These are phyloP conservation scores for Caenorhabditis sulstoni DNA, from an alignment of 2,888 invertebrate genomes.

Conservation along the genomic window DNA sequence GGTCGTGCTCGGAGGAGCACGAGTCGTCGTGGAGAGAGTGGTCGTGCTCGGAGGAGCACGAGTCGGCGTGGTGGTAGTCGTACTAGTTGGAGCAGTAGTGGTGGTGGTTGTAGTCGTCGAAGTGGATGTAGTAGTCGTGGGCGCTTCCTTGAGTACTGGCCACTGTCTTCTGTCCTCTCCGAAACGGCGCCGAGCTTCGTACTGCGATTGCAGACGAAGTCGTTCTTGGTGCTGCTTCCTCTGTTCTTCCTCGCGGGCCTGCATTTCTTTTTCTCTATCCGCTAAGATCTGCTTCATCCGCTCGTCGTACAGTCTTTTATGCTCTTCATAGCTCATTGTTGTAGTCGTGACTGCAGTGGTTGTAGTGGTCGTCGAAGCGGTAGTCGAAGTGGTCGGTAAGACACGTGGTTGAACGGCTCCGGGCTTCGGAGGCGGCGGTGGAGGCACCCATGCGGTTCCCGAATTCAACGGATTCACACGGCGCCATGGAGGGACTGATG, in stretches of 20 bases:
- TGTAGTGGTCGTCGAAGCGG: not conserved
- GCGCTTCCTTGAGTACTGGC: not conserved
- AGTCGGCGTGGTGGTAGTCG: slow-evolving; percentile 12
- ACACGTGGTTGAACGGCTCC: slow-evolving; percentile 6
- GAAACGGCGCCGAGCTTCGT: slow-evolving; percentile 23
- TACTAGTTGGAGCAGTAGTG: slow-evolving; percentile 3
- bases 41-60: slow-evolving; percentile 17
- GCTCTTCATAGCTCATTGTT: slow-evolving; percentile 28
- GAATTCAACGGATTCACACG: slow-evolving; percentile 22
- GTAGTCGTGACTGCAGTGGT: slow-evolving; percentile 6
- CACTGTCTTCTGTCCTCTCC: slow-evolving; percentile 14
- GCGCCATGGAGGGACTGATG: slow-evolving; percentile 42
- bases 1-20: slow-evolving; percentile 2
- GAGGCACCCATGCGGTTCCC: slow-evolving; percentile 11
- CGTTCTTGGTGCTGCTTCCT: slow-evolving; percentile 12
- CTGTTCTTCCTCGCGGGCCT: slow-evolving; percentile 17
- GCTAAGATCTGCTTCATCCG: slow-evolving; percentile 1
- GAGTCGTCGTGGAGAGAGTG: slow-evolving; percentile 2
- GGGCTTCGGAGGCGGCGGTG: slow-evolving; percentile 45
- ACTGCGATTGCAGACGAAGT: slow-evolving; percentile 14
- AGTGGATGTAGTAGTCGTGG: not conserved
- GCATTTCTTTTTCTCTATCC: slow-evolving; percentile 21
- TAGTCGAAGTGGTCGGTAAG: slow-evolving; percentile 18
- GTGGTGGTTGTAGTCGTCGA: slow-evolving; percentile 19
- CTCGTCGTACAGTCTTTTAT: slow-evolving; percentile 29